phyloP scores from a whole-genome alignment of 2,888 invertebrate genomes.

The Horisme vitalbata region DNA sequence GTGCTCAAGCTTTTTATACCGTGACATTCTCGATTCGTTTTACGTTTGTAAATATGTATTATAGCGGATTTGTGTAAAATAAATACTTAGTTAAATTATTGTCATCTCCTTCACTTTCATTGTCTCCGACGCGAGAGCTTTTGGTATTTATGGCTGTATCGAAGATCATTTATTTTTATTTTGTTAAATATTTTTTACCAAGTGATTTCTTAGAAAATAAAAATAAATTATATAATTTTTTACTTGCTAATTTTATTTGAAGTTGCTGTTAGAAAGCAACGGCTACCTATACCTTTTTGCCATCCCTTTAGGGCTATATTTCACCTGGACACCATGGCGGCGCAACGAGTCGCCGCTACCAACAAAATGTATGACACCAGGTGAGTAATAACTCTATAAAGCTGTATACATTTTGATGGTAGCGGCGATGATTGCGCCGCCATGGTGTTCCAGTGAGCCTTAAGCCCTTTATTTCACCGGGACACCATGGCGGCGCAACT shows the following conservation, averaged over 20 bases:
- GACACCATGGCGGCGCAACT: no score
- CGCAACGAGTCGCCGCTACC: no score
- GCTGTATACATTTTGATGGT: no score
- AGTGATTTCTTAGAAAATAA: constrained; percentile 34
- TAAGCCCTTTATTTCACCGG: no score
- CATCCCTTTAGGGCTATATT: no score
- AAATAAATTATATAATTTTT: constrained; percentile 32
- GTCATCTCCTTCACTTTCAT: constrained; percentile 43
- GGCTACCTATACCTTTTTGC: no score
- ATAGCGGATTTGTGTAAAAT: constrained; percentile 80
- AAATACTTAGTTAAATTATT: constrained; percentile 71
- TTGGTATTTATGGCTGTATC: constrained; percentile 31
- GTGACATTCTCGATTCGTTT: constrained; percentile 76
- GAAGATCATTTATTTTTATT: constrained; percentile 31
- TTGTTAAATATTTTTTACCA: constrained; percentile 34
- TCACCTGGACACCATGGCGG: no score
- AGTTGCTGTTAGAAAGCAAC: no score
- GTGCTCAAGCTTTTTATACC: constrained; percentile 77
- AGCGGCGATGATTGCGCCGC: no score
- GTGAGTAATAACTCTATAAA: no score
- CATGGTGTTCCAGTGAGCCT: no score
- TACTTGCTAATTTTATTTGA: neutral
- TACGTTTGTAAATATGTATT: constrained; percentile 83
- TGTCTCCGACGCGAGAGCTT: constrained; percentile 20
- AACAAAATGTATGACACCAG: no score